phyloP scores from a whole-genome alignment of 2,888 invertebrate genomes.

The Ophraella communa region DNA sequence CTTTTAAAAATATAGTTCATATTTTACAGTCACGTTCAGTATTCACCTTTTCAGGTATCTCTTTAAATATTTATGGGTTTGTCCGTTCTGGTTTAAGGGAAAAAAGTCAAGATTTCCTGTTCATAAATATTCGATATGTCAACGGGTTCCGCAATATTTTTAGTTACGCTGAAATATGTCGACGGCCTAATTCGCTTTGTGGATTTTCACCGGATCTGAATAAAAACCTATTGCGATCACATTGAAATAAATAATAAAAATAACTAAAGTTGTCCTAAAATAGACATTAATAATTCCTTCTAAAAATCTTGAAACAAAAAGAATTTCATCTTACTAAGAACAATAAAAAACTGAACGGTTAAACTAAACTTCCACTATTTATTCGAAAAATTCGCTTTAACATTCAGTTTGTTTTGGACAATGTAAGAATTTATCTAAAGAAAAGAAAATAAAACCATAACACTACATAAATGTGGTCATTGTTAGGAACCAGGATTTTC shows the following conservation, averaged over 20 bases:
- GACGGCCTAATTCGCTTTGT: conserved; percentile 27
- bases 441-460: too few species aligned
- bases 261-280: neutral
- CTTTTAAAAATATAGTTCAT: neutral
- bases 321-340: too few species aligned
- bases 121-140: conserved; percentile 27
- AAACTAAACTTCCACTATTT: too few species aligned
- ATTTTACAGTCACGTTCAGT: neutral
- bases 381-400: too few species aligned
- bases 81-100: conserved; percentile 4
- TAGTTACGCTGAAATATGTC: conserved; percentile 23
- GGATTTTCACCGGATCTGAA: conserved; percentile 7
- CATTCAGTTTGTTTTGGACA: too few species aligned
- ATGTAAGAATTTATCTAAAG: too few species aligned
- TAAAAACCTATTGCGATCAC: neutral
- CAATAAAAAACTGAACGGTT: too few species aligned
- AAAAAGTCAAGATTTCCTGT: conserved; percentile 20
- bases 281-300: too few species aligned
- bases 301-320: too few species aligned
- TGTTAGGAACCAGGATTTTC: too few species aligned
- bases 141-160: conserved; percentile 17
- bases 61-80: conserved; percentile 16
- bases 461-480: too few species aligned
- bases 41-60: conserved; percentile 9
- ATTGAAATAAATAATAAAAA: neutral